phyloP scores from a whole-genome alignment of 2,113 vertebrate species.

The Gnathonemus echidnorhynchus region DNA sequence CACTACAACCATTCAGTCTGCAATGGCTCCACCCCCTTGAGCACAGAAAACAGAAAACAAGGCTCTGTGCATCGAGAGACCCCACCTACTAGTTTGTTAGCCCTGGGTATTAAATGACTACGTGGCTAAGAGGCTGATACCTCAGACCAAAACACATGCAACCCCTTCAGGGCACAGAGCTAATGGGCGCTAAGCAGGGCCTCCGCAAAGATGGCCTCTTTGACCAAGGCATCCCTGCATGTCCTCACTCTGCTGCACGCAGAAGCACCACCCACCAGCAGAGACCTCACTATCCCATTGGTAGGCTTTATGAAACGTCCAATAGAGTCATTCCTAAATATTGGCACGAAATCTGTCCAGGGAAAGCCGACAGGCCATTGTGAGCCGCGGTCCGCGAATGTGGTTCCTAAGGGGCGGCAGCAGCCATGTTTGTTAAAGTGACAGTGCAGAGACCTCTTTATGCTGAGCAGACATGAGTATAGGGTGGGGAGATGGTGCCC shows the following conservation, averaged over 20 bases:
- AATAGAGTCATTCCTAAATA: neutral
- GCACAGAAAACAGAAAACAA: neutral
- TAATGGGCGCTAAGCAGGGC: neutral
- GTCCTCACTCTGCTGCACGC: neutral
- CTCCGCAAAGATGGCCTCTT: neutral
- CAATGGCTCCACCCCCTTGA: neutral
- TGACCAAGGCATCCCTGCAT: neutral
- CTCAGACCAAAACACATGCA: neutral
- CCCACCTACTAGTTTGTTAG: neutral
- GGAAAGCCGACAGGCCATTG: neutral
- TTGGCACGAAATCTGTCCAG: neutral
- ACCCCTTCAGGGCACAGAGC: neutral
- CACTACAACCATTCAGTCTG: neutral
- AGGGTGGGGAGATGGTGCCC: neutral
- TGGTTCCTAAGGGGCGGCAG: neutral
- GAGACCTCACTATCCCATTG: neutral
- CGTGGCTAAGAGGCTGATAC: neutral
- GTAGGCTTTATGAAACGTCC: neutral
- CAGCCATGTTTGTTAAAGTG: neutral
- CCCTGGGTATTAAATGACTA: neutral
- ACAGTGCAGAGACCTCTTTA: neutral
- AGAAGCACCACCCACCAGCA: neutral
- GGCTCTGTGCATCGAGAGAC: neutral
- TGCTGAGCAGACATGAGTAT: neutral
- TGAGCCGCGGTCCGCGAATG: neutral